Conservation (phyloP, 2,113 vertebrate genomes). For the Lynx canadensis region DNA sequence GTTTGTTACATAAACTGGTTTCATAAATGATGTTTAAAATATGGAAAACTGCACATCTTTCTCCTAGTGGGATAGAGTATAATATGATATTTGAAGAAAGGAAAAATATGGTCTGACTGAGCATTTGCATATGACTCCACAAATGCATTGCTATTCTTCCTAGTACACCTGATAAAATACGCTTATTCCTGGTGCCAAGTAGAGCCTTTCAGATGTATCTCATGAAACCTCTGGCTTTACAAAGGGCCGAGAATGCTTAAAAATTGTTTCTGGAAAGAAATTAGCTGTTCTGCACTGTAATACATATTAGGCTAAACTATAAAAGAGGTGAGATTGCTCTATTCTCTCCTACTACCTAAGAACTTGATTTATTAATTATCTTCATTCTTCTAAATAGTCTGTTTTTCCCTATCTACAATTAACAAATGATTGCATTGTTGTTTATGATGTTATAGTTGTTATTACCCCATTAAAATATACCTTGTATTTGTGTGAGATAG, state of each 20-base stretch:
- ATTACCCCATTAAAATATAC: neutral
- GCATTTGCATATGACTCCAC: neutral
- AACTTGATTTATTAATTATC: neutral
- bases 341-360: neutral
- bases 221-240: conserved; percentile 1
- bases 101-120: neutral
- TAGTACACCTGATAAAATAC: neutral
- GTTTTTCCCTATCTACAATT: neutral
- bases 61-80: neutral
- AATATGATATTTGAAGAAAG: neutral
- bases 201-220: neutral
- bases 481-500: neutral
- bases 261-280: conserved; percentile 20
- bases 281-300: neutral
- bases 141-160: neutral
- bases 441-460: neutral
- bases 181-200: neutral
- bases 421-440: neutral
- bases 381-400: neutral
- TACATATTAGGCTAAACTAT: neutral
- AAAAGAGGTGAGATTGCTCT: neutral
- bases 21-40: neutral
- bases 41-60: neutral
- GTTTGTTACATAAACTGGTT: neutral
- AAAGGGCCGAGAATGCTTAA: neutral